phyloP scores from a whole-genome alignment of 2,888 invertebrate species.

The Brachylomia viminalis region DNA sequence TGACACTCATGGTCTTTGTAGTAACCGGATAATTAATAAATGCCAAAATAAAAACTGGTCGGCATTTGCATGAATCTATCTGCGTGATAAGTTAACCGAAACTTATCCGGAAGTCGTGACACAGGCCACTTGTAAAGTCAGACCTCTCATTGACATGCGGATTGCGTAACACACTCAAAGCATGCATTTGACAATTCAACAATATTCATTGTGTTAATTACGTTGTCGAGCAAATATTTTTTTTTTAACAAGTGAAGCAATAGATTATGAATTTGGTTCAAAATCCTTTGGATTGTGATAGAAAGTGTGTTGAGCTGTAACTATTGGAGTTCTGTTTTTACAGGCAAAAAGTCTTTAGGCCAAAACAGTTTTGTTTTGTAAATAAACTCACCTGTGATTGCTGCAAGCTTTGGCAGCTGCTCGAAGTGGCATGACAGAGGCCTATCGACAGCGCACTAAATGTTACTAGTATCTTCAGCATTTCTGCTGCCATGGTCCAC shows the following conservation, averaged over 20 bases:
- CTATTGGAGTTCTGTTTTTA: not conserved
- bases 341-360: not conserved
- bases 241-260: not conserved
- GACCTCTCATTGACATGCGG: not conserved
- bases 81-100: not conserved
- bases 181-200: not conserved
- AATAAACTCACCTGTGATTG: slow-evolving; percentile 80
- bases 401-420: slow-evolving; percentile 75
- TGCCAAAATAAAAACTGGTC: not conserved
- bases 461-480: slow-evolving; percentile 73
- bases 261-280: too few species aligned
- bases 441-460: slow-evolving; percentile 75
- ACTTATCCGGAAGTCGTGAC: not conserved
- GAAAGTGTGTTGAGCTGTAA: not conserved
- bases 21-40: not conserved
- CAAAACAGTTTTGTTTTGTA: not conserved
- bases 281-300: not conserved
- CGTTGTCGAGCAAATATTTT: too few species aligned
- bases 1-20: not conserved
- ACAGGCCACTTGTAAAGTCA: not conserved
- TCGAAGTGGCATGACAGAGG: slow-evolving; percentile 74
- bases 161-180: not conserved
- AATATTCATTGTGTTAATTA: not conserved
- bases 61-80: not conserved
- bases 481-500: slow-evolving; percentile 61